These are phyloP conservation scores for Chalcosyrphus nemorum DNA, from an alignment of 2,888 invertebrate genomes.

Conservation along the genomic window DNA sequence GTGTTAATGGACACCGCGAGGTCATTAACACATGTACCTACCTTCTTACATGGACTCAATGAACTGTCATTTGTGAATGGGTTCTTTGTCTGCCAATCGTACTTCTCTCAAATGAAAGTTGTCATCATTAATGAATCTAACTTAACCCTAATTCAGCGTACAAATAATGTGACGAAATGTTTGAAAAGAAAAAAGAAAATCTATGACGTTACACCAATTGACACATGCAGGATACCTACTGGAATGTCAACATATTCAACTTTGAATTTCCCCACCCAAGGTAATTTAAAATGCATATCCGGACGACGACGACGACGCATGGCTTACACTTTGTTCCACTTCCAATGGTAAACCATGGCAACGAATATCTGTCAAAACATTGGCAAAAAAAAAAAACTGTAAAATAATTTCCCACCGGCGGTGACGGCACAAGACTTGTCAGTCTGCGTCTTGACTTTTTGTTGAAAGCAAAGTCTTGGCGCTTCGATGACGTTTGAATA, in stretches of 20 bases:
- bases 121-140: background rate
- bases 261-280: slow-evolving; percentile 26
- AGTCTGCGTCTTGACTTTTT: background rate
- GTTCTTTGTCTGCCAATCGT: background rate
- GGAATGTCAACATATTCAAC: slow-evolving; percentile 4
- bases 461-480: background rate
- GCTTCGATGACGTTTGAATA: background rate
- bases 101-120: background rate
- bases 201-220: slow-evolving; percentile 16
- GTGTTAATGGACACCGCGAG: background rate
- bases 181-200: background rate
- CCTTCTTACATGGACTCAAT: background rate
- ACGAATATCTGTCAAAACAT: slow-evolving; percentile 47
- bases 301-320: background rate
- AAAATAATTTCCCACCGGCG: background rate
- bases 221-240: background rate
- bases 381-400: background rate
- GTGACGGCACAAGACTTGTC: slow-evolving; percentile 1
- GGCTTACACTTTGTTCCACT: slow-evolving; percentile 10
- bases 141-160: background rate
- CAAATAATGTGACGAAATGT: background rate
- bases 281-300: slow-evolving; percentile 66
- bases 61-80: background rate
- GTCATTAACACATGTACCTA: background rate
- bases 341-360: slow-evolving; percentile 52